These are phyloP conservation scores for Drosophila meridiana DNA, from an alignment of 2,888 invertebrate genomes.

Conservation along the genomic window DNA sequence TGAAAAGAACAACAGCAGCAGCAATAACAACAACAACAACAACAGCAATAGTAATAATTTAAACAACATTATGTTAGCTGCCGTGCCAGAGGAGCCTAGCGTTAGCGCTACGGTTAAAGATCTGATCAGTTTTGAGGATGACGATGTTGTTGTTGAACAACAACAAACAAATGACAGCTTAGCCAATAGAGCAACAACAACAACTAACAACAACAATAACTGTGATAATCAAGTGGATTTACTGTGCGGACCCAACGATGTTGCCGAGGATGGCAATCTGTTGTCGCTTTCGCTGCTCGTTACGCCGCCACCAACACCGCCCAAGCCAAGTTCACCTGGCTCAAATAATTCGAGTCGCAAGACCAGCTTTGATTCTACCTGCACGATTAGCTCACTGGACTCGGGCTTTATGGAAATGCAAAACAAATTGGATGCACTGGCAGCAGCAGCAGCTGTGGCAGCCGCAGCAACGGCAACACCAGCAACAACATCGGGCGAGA, in stretches of 20 bases:
- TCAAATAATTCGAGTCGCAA: constrained; percentile 84
- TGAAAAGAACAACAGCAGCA: constrained; percentile 39
- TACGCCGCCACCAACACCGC: constrained; percentile 73
- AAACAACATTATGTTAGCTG: constrained; percentile 47
- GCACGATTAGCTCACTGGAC: constrained; percentile 85
- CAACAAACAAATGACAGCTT: constrained; percentile 32
- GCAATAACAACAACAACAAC: constrained; percentile 19
- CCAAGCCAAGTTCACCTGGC: constrained; percentile 68
- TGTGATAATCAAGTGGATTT: constrained; percentile 71
- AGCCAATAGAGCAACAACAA: constrained; percentile 21
- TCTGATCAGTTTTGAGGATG: constrained; percentile 83
- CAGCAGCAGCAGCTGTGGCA: constrained; percentile 46
- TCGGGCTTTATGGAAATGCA: constrained; percentile 85
- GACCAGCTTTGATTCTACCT: constrained; percentile 85
- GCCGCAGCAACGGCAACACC: constrained; percentile 12
- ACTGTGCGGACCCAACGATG: constrained; percentile 72
- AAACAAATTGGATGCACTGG: constrained; percentile 80
- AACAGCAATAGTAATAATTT: constrained; percentile 18
- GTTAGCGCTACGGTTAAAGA: constrained; percentile 69
- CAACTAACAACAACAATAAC: constrained; percentile 10
- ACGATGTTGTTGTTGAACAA: constrained; percentile 42
- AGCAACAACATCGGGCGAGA: constrained; percentile 61
- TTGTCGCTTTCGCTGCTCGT: constrained; percentile 38
- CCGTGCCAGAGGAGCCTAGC: constrained; percentile 54
- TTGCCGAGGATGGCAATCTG: constrained; percentile 41